These are phyloP conservation scores for Leptobrachium ailaonicum DNA, from an alignment of 2,113 vertebrate genomes.

Conservation along the genomic window DNA sequence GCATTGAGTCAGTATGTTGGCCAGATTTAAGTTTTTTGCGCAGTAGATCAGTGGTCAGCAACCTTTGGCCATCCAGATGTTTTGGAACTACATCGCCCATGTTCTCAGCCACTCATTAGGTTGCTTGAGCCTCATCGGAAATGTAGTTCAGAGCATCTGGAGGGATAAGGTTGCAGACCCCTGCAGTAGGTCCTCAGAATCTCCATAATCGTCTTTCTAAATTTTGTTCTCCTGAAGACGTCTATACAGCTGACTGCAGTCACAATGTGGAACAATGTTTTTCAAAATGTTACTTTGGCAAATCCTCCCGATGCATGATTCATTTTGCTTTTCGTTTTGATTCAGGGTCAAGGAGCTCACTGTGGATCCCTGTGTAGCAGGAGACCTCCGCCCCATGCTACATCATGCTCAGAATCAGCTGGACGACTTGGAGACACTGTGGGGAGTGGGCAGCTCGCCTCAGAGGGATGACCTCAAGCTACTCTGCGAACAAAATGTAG, in stretches of 20 bases:
- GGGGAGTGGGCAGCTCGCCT: constrained; percentile 96
- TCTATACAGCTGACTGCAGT: constrained; percentile 49
- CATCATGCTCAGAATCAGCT: constrained; percentile 82
- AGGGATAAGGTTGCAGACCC: too few species aligned
- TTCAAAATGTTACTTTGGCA: not conserved
- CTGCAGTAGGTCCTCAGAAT: too few species aligned
- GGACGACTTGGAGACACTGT: constrained; percentile 90
- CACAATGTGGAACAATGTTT: not conserved
- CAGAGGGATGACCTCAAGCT: constrained; percentile 97
- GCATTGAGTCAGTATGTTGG: too few species aligned
- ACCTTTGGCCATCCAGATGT: too few species aligned
- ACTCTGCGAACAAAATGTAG: constrained; percentile 97
- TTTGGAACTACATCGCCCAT: too few species aligned
- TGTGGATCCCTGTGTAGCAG: constrained; percentile 67
- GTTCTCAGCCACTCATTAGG: too few species aligned
- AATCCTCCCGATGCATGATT: not conserved
- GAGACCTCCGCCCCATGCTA: constrained; percentile 76
- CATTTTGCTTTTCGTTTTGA: constrained; percentile 48
- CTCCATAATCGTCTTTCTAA: too few species aligned
- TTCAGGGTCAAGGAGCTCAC: constrained; percentile 86
- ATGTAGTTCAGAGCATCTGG: too few species aligned
- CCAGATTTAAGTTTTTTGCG: too few species aligned
- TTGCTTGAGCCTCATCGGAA: too few species aligned
- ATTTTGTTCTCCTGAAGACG: constrained; percentile 26
- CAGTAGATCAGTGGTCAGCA: too few species aligned